A percentile compares a stretch with the other conserved stretches of the same genome.
phyloP scores from a whole-genome alignment of 2,797 vertebrate genomes.

The Danionella dracula region DNA sequence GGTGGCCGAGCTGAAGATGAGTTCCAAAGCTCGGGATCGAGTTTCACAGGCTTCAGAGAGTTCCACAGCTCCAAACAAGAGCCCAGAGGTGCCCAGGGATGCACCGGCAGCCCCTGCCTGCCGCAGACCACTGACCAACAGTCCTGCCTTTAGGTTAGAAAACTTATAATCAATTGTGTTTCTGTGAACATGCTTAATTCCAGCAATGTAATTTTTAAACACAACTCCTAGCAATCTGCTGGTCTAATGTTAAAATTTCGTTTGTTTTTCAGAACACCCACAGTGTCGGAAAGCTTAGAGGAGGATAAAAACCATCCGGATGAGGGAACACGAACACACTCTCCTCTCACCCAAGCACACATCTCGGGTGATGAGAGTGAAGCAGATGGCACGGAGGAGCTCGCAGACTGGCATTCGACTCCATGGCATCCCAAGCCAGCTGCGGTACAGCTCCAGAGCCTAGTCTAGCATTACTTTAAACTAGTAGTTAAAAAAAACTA shows the following conservation, averaged over 20 bases:
- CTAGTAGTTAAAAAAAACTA: too few species aligned
- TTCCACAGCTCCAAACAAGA: constrained; percentile 51
- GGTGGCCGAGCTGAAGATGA: constrained; percentile 85
- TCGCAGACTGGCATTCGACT: constrained; percentile 69
- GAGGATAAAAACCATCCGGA: constrained; percentile 65
- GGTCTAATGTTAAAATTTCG: too few species aligned
- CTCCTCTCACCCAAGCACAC: constrained; percentile 69
- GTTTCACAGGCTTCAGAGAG: constrained; percentile 55
- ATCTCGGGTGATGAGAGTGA: constrained; percentile 88
- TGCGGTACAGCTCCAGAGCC: constrained; percentile 60
- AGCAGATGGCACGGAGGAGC: constrained; percentile 66
- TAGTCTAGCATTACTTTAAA: neutral
- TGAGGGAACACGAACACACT: constrained; percentile 62
- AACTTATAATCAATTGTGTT: too few species aligned
- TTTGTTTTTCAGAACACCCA: constrained; percentile 55
- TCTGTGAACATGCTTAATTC: too few species aligned
- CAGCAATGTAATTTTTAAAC: too few species aligned
- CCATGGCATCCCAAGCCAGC: constrained; percentile 76
- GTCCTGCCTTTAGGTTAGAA: constrained; percentile 75
- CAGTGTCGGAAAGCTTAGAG: constrained; percentile 72
- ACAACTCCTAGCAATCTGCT: too few species aligned
- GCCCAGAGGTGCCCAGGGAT: constrained; percentile 60
- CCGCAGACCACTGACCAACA: constrained; percentile 71
- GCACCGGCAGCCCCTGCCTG: constrained; percentile 58
- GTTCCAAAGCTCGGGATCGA: constrained; percentile 77